Base-by-base conservation (phyloP, 2,113 vertebrate species). In the Psilopsiagon aurifrons region DNA sequence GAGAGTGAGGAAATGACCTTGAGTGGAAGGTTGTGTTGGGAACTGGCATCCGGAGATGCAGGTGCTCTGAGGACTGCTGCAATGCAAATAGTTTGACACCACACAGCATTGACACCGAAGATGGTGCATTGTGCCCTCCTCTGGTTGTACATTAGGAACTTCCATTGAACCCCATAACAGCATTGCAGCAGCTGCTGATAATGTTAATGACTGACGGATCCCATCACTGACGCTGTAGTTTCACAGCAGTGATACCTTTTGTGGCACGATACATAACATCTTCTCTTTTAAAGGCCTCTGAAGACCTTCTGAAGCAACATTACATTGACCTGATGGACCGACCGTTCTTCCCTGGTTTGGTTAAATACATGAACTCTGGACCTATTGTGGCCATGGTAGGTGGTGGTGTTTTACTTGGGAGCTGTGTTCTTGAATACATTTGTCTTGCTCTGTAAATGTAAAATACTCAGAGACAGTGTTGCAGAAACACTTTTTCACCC, bases 371-470 rank as follows among this genome's bases (percentile, higher is more conserved):
- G 99, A 96, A 95, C 83, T 99, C 99, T 13, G 99, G 99, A 41
- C 99, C 99, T 29, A 91, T 99, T 74, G 98, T 99, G 79, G 99
- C 99, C 74, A 99, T 99, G 99, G 99, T 99, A 95, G 98, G 98
- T 63, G 2, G 17, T 5, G 39, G 29, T 3, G 11, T 37, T 69
- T 55, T 54, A 25, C 9, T 64, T 44, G 6, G n/a, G 62, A 14
- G 6, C 13, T n/a, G 1, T 8, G 18, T 81, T n/a, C 25, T 27
- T 28, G 3, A 66, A 22, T 29, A 5, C 20, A 14, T 41, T 78
- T 43, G 27, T 71, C 27, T 57, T 13, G 2, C 12, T 19, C 4
- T 46, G 5, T n/a, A 15, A 51, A 24, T 73, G 64, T 22, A 7
- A 41, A 66, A 35, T 49, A 66, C 6, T 66, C 24, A 64, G 31